A percentile compares a stretch with the other conserved stretches of the same genome.
Evolutionary conservation across 2,113 vertebrate genomes (phyloP).

Genomic region (Pseudopipra pipra): DNA sequence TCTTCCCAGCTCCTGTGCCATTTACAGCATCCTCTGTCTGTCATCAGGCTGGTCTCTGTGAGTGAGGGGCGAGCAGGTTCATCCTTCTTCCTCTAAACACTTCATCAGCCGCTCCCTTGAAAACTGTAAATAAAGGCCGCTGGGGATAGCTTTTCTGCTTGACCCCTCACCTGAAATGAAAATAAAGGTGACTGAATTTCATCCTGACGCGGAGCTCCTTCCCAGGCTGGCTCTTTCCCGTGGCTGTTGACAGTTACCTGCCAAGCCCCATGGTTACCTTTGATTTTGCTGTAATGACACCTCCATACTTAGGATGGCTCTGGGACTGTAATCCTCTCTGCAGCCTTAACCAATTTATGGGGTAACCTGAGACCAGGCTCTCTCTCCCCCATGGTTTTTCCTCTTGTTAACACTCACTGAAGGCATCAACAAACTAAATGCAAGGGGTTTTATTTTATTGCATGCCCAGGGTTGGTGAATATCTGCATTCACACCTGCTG

Average conservation of each 20-base stretch:
- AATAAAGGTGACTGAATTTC: constrained; percentile 76
- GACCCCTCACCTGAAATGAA: constrained; percentile 82
- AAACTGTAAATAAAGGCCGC: constrained; percentile 79
- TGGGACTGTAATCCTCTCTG: constrained; percentile 67
- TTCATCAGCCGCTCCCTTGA: constrained; percentile 53
- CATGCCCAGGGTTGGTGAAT: not conserved
- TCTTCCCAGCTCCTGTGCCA: constrained; percentile 1
- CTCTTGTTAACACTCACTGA: constrained; percentile 52
- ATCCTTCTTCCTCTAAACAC: constrained; percentile 74
- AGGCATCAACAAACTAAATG: constrained; percentile 25
- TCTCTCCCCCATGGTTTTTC: constrained; percentile 27
- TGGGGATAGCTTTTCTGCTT: constrained; percentile 71
- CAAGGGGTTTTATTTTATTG: constrained; percentile 11
- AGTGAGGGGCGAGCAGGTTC: constrained; percentile 29
- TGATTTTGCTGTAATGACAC: constrained; percentile 78
- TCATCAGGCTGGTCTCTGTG: constrained; percentile 54
- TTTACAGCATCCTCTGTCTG: constrained; percentile 58
- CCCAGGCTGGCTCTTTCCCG: constrained; percentile 56
- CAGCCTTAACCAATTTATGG: constrained; percentile 68
- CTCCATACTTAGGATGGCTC: constrained; percentile 65
- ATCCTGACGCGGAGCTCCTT: constrained; percentile 61
- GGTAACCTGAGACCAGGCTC: constrained; percentile 72
- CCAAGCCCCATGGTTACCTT: constrained; percentile 74
- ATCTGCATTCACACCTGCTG: not conserved
- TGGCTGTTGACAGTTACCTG: constrained; percentile 81